Conservation (phyloP, 2,888 invertebrate genomes). For the Sesia apiformis region DNA sequence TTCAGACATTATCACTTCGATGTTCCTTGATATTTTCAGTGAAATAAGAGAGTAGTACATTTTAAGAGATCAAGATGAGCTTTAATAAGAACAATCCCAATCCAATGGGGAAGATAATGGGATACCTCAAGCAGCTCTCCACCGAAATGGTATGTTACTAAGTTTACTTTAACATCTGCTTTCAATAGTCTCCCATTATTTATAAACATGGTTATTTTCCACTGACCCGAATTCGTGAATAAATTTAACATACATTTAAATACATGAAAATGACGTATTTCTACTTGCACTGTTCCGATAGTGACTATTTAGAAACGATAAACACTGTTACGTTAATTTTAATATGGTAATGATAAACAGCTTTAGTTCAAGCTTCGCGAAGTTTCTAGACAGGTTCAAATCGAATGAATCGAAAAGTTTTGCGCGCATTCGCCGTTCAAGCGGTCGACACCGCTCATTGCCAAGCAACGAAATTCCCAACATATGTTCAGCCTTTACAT, state of each 20-base stretch:
- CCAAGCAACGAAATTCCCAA: conserved; percentile 40
- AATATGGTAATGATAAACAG: background rate
- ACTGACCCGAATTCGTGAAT: conserved; percentile 13
- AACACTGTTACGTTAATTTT: background rate
- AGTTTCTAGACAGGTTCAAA: conserved; percentile 17
- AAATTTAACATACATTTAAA: conserved; percentile 5
- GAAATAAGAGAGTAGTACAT: conserved; percentile 12
- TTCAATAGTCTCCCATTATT: background rate
- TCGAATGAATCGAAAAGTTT: conserved; percentile 29
- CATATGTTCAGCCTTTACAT: no score
- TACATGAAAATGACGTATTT: background rate
- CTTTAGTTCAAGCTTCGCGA: conserved; percentile 16
- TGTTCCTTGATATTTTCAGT: conserved; percentile 48
- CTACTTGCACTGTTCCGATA: background rate
- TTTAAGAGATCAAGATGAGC: conserved; percentile 55
- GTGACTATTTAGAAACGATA: no score
- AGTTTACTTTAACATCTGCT: background rate
- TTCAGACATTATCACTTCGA: conserved; percentile 59
- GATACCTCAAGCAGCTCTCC: conserved; percentile 65
- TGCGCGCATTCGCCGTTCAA: conserved; percentile 5
- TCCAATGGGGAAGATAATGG: conserved; percentile 69
- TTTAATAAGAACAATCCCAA: conserved; percentile 71
- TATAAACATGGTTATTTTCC: conserved; percentile 10
- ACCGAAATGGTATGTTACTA: conserved; percentile 61
- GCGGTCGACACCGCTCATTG: conserved; percentile 37